A percentile compares a stretch with the other conserved stretches of the same genome.
These are phyloP conservation scores for Plebejus melissa DNA, from an alignment of 2,888 invertebrate genomes.

Conservation along the genomic window DNA sequence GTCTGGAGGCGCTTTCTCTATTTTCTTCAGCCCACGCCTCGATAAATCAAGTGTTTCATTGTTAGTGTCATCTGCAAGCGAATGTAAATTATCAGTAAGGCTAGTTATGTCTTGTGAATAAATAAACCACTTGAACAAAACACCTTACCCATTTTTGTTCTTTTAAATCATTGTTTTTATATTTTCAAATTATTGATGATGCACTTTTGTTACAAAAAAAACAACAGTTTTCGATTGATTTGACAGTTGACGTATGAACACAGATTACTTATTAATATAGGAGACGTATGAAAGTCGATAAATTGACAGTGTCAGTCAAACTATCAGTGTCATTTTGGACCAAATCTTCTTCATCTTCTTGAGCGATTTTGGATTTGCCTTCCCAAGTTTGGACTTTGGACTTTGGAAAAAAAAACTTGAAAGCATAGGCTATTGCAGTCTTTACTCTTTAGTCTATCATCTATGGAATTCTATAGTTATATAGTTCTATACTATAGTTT, in stretches of 20 bases:
- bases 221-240: slow-evolving; percentile 1
- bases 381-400: too few relatives aligned
- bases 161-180: slow-evolving; percentile 49
- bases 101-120: background rate
- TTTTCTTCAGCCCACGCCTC: slow-evolving; percentile 88
- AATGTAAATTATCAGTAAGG: background rate
- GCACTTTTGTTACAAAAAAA: slow-evolving; percentile 39
- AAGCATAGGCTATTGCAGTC: too few relatives aligned
- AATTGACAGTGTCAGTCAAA: too few relatives aligned
- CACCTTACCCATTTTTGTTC: slow-evolving; percentile 56
- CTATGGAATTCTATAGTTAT: too few relatives aligned
- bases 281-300: background rate
- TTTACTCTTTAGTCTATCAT: too few relatives aligned
- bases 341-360: too few relatives aligned
- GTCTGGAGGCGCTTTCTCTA: slow-evolving; percentile 84
- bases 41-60: slow-evolving; percentile 85
- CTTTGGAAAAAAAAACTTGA: too few relatives aligned
- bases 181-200: slow-evolving; percentile 44
- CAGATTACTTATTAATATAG: too few relatives aligned
- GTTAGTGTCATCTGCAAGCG: slow-evolving; percentile 41
- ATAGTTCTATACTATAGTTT: too few relatives aligned
- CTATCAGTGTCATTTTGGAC: too few relatives aligned
- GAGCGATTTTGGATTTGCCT: too few relatives aligned
- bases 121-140: slow-evolving; percentile 10
- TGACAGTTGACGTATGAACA: background rate